phyloP scores from a whole-genome alignment of 2,888 invertebrate species.

The Atethmia centrago region DNA sequence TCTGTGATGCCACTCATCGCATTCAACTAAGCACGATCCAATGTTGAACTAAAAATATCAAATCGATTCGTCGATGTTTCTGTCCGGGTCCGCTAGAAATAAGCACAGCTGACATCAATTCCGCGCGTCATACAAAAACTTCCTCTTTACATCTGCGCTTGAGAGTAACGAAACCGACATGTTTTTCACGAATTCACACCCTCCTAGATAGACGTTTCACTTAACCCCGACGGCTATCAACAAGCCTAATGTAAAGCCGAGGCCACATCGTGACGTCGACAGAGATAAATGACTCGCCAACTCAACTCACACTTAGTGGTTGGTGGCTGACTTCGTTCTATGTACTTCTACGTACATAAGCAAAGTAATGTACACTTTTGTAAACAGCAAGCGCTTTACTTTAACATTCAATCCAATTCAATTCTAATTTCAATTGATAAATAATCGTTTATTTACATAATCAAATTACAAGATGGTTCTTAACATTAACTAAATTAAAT shows the following conservation, averaged over 20 bases:
- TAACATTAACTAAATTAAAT: too few species aligned
- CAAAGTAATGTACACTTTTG: slow-evolving; percentile 57
- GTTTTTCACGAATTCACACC: slow-evolving; percentile 69
- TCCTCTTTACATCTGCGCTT: slow-evolving; percentile 57
- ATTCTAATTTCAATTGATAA: too few species aligned
- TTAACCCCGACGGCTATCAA: slow-evolving; percentile 76
- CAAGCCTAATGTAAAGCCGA: slow-evolving; percentile 78
- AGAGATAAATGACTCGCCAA: slow-evolving; percentile 79
- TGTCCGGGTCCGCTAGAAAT: slow-evolving; percentile 16
- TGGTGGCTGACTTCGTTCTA: slow-evolving; percentile 58
- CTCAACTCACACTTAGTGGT: slow-evolving; percentile 66
- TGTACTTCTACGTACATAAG: slow-evolving; percentile 53
- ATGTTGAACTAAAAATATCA: slow-evolving; percentile 19
- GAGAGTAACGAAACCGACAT: slow-evolving; percentile 55
- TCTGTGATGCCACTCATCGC: background rate
- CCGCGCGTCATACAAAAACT: slow-evolving; percentile 50
- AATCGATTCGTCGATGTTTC: slow-evolving; percentile 17
- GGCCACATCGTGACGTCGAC: slow-evolving; percentile 76
- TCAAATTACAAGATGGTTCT: too few species aligned
- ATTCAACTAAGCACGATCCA: background rate
- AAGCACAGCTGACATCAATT: slow-evolving; percentile 24
- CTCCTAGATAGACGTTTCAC: slow-evolving; percentile 72
- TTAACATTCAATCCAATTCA: too few species aligned
- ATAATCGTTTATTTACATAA: too few species aligned
- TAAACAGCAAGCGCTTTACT: slow-evolving; percentile 50